Percentiles rank a stretch among this genome's conserved stretches.
Conservation (phyloP, 2,113 vertebrate species). For the Galemys pyrenaicus region DNA sequence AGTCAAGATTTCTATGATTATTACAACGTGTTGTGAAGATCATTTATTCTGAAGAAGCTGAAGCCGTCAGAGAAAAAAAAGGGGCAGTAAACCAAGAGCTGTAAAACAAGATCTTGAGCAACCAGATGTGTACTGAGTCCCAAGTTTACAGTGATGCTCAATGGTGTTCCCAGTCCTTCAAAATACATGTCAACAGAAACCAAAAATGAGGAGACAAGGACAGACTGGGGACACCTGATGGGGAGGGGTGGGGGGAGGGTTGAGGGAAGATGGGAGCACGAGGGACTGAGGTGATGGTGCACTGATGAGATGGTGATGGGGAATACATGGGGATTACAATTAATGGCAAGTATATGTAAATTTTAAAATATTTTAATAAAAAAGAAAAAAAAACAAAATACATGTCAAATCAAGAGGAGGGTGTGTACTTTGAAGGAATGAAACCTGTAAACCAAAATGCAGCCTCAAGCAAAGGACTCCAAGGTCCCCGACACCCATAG, state of each 20-base stretch:
- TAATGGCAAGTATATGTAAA: no score
- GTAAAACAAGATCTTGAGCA: slow-evolving; percentile 85
- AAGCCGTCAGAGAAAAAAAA: slow-evolving; percentile 87
- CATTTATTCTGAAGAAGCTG: slow-evolving; percentile 95
- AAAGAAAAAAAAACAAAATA: no score
- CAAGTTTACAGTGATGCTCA: slow-evolving; percentile 97
- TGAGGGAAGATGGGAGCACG: no score
- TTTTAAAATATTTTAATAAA: no score
- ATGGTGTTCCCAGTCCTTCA: slow-evolving; percentile 95
- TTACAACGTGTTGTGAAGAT: slow-evolving; percentile 87
- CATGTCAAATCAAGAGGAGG: slow-evolving; percentile 89
- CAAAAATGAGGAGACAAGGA: no score
- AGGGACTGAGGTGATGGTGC: no score
- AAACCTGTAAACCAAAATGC: slow-evolving; percentile 84
- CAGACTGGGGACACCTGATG: no score
- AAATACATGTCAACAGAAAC: no score
- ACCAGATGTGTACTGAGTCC: slow-evolving; percentile 86
- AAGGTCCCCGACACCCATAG: slow-evolving; percentile 86
- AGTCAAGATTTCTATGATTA: slow-evolving; percentile 73
- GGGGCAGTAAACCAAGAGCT: slow-evolving; percentile 80
- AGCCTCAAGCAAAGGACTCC: slow-evolving; percentile 81
- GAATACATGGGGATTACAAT: no score
- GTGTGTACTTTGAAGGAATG: slow-evolving; percentile 85
- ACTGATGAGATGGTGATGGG: no score
- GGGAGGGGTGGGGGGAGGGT: no score